Evolutionary conservation across 2,797 vertebrate species (phyloP).

Genomic region (Pseudochaenichthys georgianus): DNA sequence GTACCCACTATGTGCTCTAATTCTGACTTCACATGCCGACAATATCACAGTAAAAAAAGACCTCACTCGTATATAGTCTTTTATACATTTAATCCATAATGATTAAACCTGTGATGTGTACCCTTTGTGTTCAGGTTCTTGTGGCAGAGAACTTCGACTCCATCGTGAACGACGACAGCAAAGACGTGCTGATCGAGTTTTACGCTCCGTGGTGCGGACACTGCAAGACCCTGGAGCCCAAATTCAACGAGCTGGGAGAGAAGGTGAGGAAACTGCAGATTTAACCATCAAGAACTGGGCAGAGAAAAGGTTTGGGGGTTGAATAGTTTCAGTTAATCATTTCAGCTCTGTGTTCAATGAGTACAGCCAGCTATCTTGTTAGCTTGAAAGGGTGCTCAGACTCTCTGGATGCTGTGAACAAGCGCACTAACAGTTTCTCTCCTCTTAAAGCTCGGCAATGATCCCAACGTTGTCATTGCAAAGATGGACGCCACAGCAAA

Average conservation of each 20-base stretch:
- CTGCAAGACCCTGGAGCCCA: constrained; percentile 98
- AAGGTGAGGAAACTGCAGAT: constrained; percentile 85
- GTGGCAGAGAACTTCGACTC: constrained; percentile 88
- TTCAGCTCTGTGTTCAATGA: background rate
- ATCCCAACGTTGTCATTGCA: constrained; percentile 94
- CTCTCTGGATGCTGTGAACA: background rate
- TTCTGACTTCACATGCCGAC: too few relatives aligned
- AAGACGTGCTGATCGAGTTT: constrained; percentile 98
- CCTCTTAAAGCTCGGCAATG: constrained; percentile 84
- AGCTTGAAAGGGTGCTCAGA: background rate
- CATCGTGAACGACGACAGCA: constrained; percentile 93
- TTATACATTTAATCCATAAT: background rate
- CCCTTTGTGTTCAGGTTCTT: constrained; percentile 67
- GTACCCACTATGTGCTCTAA: too few relatives aligned
- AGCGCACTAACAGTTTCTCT: background rate
- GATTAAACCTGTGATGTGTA: background rate
- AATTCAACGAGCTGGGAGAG: constrained; percentile 95
- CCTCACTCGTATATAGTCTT: too few relatives aligned
- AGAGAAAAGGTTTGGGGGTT: background rate
- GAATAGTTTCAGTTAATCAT: background rate
- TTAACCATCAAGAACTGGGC: background rate
- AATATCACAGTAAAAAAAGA: too few relatives aligned
- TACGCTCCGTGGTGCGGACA: constrained; percentile 99
- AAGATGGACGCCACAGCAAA: constrained; percentile 99
- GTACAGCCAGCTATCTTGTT: too few relatives aligned